Conservation (phyloP, 2,888 invertebrate species). For the Cosmopolites sordidus region DNA sequence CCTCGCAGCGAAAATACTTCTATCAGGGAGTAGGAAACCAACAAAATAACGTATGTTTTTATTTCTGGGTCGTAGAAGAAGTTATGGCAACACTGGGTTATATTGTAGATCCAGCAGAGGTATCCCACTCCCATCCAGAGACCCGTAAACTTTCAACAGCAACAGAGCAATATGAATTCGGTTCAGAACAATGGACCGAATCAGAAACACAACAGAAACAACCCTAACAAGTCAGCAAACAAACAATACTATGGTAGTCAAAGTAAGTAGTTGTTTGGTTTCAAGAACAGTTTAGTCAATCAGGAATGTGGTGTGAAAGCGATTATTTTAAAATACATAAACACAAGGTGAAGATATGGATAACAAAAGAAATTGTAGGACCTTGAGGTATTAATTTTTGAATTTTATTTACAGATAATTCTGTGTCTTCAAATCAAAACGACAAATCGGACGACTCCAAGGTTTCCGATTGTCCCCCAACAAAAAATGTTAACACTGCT, state of each 20-base stretch:
- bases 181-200: constrained; percentile 39
- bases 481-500: constrained; percentile 24
- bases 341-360: too few relatives aligned
- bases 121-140: constrained; percentile 55
- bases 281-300: not conserved
- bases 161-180: constrained; percentile 41
- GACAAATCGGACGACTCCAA: constrained; percentile 46
- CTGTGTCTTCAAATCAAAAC: constrained; percentile 40
- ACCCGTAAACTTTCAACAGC: constrained; percentile 51
- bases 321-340: too few relatives aligned
- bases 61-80: not conserved
- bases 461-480: constrained; percentile 36
- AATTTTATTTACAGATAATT: constrained; percentile 30
- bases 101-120: constrained; percentile 40
- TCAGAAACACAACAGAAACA: constrained; percentile 45
- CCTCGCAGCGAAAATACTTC: constrained; percentile 53
- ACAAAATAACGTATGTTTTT: constrained; percentile 44
- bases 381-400: too few relatives aligned
- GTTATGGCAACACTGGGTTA: constrained; percentile 4
- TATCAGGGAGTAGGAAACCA: constrained; percentile 53
- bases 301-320: too few relatives aligned
- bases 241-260: constrained; percentile 54
- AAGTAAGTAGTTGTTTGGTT: constrained; percentile 42
- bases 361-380: too few relatives aligned
- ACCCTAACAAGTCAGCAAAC: constrained; percentile 44